These are phyloP conservation scores for Thereva unica DNA, from an alignment of 2,888 invertebrate species.

Conservation along the genomic window DNA sequence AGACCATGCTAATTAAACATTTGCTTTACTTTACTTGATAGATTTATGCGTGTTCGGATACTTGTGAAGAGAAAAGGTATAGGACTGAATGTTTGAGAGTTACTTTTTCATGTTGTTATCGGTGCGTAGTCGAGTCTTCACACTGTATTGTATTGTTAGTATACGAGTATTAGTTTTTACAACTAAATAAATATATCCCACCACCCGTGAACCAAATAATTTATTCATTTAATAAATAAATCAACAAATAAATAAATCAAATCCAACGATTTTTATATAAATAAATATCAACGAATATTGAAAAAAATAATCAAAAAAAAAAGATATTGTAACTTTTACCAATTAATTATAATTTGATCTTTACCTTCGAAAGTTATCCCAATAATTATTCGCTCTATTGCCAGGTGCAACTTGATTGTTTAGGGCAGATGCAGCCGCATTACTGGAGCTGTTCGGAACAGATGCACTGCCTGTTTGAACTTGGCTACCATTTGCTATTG, in stretches of 20 bases:
- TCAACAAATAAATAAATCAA: conserved; percentile 42
- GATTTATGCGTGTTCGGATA: too few relatives aligned
- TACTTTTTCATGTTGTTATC: too few relatives aligned
- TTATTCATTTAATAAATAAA: conserved; percentile 32
- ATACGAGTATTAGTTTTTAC: too few relatives aligned
- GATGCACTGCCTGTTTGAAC: conserved; percentile 41
- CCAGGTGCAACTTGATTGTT: conserved; percentile 92
- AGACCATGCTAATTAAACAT: too few relatives aligned
- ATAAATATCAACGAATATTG: conserved; percentile 29
- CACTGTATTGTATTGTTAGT: too few relatives aligned
- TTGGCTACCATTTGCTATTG: conserved; percentile 33
- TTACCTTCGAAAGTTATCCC: conserved; percentile 93
- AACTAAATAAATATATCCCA: conserved; percentile 37
- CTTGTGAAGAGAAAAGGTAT: too few relatives aligned
- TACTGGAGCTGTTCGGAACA: conserved; percentile 47
- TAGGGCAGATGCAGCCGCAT: conserved; percentile 61
- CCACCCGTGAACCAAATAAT: conserved; percentile 30
- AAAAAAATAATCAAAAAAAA: conserved; percentile 39
- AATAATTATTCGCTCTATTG: conserved; percentile 89
- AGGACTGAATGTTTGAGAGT: too few relatives aligned
- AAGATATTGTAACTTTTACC: conserved; percentile 27
- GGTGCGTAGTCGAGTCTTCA: too few relatives aligned
- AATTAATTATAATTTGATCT: conserved; percentile 40
- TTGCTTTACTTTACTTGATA: too few relatives aligned
- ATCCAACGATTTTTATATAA: conserved; percentile 26